Percentiles rank a stretch among this genome's conserved stretches.
These are phyloP conservation scores for Macrotrachela quadricornifera DNA, from an alignment of 1,140 invertebrate species.

Conservation along the genomic window DNA sequence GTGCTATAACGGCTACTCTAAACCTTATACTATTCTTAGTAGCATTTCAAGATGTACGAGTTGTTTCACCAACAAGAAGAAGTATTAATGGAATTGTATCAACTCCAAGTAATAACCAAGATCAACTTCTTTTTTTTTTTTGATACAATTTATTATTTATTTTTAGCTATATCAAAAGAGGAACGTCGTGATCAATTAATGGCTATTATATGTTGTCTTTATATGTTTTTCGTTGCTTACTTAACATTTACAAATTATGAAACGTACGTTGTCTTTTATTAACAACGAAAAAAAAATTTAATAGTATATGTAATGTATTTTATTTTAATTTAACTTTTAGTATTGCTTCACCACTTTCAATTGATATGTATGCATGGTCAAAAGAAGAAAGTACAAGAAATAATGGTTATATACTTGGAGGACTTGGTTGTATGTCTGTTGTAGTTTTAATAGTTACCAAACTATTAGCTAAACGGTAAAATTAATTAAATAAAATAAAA, in stretches of 20 bases:
- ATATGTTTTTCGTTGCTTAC: constrained; percentile 48
- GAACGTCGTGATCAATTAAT: too few relatives aligned
- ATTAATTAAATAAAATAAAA: constrained; percentile 29
- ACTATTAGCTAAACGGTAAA: constrained; percentile 47
- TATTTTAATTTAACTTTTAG: constrained; percentile 24
- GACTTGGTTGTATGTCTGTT: constrained; percentile 50
- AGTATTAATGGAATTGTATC: too few relatives aligned
- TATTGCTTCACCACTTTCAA: constrained; percentile 55
- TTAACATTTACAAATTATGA: constrained; percentile 73
- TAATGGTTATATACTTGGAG: constrained; percentile 56
- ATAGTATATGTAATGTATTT: too few relatives aligned
- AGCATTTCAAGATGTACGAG: constrained; percentile 14
- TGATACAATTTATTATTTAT: too few relatives aligned
- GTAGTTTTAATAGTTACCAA: constrained; percentile 47
- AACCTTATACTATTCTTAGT: constrained; percentile 50
- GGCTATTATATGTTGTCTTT: too few relatives aligned
- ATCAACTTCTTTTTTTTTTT: too few relatives aligned
- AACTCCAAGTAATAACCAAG: too few relatives aligned
- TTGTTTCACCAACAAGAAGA: too few relatives aligned
- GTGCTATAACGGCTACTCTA: constrained; percentile 47
- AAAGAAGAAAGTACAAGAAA: constrained; percentile 51
- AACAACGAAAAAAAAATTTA: too few relatives aligned
- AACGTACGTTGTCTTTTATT: constrained; percentile 38
- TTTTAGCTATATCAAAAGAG: too few relatives aligned
- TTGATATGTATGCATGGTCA: constrained; percentile 71